phyloP scores from a whole-genome alignment of 2,113 vertebrate species.

The Nasalis larvatus region DNA sequence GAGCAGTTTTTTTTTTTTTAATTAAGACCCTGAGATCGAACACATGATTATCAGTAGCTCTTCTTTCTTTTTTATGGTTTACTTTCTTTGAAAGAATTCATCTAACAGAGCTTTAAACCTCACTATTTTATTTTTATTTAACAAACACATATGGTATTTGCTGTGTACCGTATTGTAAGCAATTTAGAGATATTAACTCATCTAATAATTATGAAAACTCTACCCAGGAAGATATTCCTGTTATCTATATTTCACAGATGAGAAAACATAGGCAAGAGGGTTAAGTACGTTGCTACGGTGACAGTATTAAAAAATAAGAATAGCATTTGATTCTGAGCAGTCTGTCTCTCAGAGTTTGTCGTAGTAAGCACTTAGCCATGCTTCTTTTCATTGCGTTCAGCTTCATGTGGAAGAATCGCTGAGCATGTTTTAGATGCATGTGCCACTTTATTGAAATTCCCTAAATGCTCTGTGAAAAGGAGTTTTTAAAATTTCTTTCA shows the following conservation, averaged over 20 bases:
- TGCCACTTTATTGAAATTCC: neutral
- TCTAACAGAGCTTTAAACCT: neutral
- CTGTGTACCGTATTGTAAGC: neutral
- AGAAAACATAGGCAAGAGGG: neutral
- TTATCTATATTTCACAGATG: neutral
- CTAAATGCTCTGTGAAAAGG: neutral
- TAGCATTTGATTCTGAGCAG: neutral
- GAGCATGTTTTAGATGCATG: neutral
- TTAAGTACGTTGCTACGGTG: neutral
- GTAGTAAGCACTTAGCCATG: neutral
- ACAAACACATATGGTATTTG: neutral
- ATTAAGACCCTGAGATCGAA: neutral
- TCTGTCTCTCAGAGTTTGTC: neutral
- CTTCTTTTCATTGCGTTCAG: neutral
- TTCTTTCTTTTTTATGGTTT: constrained; percentile 3
- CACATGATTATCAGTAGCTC: neutral
- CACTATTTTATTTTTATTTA: constrained; percentile 4
- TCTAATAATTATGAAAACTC: neutral
- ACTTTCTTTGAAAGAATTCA: neutral
- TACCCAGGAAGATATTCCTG: neutral
- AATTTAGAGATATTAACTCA: neutral
- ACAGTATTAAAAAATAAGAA: neutral
- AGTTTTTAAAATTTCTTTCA: neutral
- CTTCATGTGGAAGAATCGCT: neutral
- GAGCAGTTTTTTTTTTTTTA: neutral